Conservation (phyloP, 1,140 invertebrate genomes). For the Drosophila suzukii region DNA sequence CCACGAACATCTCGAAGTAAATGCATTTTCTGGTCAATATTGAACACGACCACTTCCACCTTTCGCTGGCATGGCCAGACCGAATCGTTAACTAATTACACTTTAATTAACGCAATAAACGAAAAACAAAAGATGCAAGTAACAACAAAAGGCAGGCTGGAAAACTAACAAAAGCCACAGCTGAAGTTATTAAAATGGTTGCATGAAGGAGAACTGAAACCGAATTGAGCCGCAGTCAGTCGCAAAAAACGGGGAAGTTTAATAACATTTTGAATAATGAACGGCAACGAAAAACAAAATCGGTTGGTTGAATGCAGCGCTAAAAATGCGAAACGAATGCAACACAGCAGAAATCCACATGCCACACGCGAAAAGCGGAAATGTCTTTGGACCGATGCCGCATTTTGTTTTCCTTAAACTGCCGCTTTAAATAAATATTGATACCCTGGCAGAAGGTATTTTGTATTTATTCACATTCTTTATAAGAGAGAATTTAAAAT, state of each 20-base stretch:
- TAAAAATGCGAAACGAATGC: conserved; percentile 59
- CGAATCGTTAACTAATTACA: conserved; percentile 66
- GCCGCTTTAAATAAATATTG: conserved; percentile 29
- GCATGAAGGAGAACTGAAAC: conserved; percentile 63
- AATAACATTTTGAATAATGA: conserved; percentile 81
- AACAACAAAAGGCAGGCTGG: conserved; percentile 33
- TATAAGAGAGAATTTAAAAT: too few species aligned
- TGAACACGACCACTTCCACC: conserved; percentile 62
- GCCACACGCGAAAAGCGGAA: conserved; percentile 71
- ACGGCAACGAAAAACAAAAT: conserved; percentile 43
- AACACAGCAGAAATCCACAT: conserved; percentile 55
- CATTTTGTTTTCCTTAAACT: conserved; percentile 64
- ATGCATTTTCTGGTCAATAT: conserved; percentile 39
- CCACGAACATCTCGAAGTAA: conserved; percentile 21
- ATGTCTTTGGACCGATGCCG: conserved; percentile 58
- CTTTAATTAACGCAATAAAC: conserved; percentile 71
- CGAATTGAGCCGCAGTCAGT: conserved; percentile 24
- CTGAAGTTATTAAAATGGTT: conserved; percentile 43
- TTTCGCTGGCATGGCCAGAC: conserved; percentile 68
- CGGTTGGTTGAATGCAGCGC: conserved; percentile 39
- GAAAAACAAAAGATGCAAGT: conserved; percentile 51
- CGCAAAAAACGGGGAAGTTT: conserved; percentile 73
- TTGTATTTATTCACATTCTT: too few species aligned
- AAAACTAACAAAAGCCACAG: conserved; percentile 30
- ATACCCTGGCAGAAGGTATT: conserved; percentile 20